These are phyloP conservation scores for Coptotermes formosanus DNA, from an alignment of 1,140 invertebrate species.

Conservation along the genomic window DNA sequence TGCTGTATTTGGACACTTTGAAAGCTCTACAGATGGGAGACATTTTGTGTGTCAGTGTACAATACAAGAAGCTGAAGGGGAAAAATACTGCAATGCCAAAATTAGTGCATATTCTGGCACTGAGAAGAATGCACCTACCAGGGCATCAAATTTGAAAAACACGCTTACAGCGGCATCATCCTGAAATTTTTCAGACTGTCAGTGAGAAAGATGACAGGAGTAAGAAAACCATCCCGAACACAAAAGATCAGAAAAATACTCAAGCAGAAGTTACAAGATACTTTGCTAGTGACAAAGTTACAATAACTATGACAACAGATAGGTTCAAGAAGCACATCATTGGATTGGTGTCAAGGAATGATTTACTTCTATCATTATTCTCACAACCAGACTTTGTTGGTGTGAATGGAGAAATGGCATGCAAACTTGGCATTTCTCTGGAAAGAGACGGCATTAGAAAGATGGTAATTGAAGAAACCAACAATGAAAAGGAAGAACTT, in stretches of 20 bases:
- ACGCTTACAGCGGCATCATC: neutral
- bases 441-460: neutral
- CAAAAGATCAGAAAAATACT: slow-evolving; percentile 9
- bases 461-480: neutral
- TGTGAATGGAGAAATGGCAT: slow-evolving; percentile 15
- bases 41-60: slow-evolving; percentile 12
- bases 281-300: slow-evolving; percentile 9
- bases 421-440: slow-evolving; percentile 10
- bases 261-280: slow-evolving; percentile 9
- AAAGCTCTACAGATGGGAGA: neutral
- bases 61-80: neutral
- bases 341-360: slow-evolving; percentile 7
- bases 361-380: slow-evolving; percentile 19
- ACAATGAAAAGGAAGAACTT: slow-evolving; percentile 13
- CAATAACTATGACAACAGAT: neutral
- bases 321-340: slow-evolving; percentile 6
- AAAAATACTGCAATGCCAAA: neutral
- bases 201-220: neutral
- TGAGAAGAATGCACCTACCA: neutral
- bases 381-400: neutral
- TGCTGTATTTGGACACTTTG: too few relatives aligned
- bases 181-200: neutral
- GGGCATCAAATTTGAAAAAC: neutral
- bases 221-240: neutral
- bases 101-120: slow-evolving; percentile 17